Evolutionary conservation across 2,797 vertebrate genomes (phyloP).

Genomic region (Novumbra hubbsi): DNA sequence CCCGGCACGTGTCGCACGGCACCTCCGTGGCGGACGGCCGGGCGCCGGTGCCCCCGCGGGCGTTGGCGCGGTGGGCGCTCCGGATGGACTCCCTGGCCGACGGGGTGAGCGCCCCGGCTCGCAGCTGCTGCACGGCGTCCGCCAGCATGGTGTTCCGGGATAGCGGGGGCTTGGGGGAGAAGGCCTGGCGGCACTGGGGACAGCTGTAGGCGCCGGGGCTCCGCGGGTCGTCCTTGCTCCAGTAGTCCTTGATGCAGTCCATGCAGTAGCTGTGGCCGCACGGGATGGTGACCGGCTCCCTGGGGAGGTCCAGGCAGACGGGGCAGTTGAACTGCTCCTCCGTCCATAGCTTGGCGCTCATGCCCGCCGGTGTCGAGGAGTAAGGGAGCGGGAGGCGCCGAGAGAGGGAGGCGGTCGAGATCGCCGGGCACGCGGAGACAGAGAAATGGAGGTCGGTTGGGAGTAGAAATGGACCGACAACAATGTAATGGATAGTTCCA

Average conservation of each 20-base stretch:
- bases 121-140: slow-evolving; percentile 78
- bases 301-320: slow-evolving; percentile 77
- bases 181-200: slow-evolving; percentile 75
- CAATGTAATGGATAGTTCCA: not conserved
- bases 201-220: slow-evolving; percentile 69
- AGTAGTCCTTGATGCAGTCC: slow-evolving; percentile 77
- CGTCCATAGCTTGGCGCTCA: slow-evolving; percentile 72
- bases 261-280: slow-evolving; percentile 84
- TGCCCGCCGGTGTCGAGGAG: slow-evolving; percentile 6
- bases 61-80: slow-evolving; percentile 32
- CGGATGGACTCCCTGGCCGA: slow-evolving; percentile 62
- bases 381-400: not conserved
- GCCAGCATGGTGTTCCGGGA: slow-evolving; percentile 81
- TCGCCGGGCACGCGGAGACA: not conserved
- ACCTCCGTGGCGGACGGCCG: slow-evolving; percentile 47
- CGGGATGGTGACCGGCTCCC: slow-evolving; percentile 77
- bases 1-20: slow-evolving; percentile 73
- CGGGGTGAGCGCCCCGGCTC: slow-evolving; percentile 52
- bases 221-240: slow-evolving; percentile 71
- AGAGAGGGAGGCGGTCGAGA: not conserved
- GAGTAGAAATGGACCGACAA: no score
- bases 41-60: not conserved
- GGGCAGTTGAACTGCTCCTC: slow-evolving; percentile 85
- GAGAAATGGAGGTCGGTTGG: no score
- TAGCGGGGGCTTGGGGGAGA: slow-evolving; percentile 69